A percentile compares a stretch with the other conserved stretches of the same genome.
phyloP scores from a whole-genome alignment of 2,797 vertebrate genomes.

The Hemitrygon akajei region DNA sequence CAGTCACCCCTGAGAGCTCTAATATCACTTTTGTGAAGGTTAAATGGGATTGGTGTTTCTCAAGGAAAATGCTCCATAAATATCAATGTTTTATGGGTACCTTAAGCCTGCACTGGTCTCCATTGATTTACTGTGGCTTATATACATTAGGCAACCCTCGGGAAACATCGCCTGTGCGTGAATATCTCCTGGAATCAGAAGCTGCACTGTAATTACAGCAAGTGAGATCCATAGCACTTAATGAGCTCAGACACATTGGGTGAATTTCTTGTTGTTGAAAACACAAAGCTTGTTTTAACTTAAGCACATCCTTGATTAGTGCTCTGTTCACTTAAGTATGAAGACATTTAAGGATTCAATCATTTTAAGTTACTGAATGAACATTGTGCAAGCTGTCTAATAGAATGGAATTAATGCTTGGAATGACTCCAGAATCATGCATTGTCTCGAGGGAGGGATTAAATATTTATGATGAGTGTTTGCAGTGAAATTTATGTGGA shows the following conservation, averaged over 20 bases:
- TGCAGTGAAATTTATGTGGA: slow-evolving; percentile 60
- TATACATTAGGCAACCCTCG: neutral
- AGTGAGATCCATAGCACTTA: slow-evolving; percentile 5
- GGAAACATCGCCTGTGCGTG: neutral
- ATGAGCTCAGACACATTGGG: neutral
- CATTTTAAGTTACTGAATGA: slow-evolving; percentile 59
- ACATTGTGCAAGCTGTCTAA: slow-evolving; percentile 56
- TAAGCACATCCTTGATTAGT: slow-evolving; percentile 57
- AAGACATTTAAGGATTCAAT: slow-evolving; percentile 63
- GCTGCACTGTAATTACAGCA: neutral
- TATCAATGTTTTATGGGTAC: neutral
- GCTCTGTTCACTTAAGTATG: slow-evolving; percentile 57
- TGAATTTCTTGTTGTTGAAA: slow-evolving; percentile 40
- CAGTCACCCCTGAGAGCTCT: neutral
- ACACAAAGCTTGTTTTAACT: slow-evolving; percentile 53
- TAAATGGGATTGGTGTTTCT: slow-evolving; percentile 1
- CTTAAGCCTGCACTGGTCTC: neutral
- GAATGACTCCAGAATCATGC: slow-evolving; percentile 56
- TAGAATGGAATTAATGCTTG: slow-evolving; percentile 64
- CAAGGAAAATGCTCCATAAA: neutral
- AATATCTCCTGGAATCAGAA: neutral
- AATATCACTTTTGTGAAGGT: neutral
- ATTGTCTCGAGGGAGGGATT: slow-evolving; percentile 58
- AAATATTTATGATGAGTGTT: slow-evolving; percentile 66
- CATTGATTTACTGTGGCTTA: neutral